Evolutionary conservation across 2,888 invertebrate genomes (phyloP).

Genomic region (Acleris cristana): DNA sequence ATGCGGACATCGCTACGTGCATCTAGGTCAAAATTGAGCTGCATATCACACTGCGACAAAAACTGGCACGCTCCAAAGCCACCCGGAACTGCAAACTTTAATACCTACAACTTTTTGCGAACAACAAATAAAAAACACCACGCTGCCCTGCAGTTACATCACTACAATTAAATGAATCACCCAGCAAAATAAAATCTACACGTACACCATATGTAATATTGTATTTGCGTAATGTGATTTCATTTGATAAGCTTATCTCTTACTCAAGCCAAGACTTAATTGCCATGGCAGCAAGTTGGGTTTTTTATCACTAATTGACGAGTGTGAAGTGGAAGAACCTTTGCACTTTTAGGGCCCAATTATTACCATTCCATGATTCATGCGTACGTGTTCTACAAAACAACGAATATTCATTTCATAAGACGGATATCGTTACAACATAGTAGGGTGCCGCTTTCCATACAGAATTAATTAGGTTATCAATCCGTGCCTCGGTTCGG

Average conservation of each 20-base stretch:
- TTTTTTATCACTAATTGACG: conserved; percentile 40
- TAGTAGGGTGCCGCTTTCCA: conserved; percentile 21
- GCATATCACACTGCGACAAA: conserved; percentile 5
- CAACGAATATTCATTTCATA: conserved; percentile 41
- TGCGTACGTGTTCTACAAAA: conserved; percentile 30
- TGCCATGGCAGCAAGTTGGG: conserved; percentile 7
- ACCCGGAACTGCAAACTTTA: conserved; percentile 23
- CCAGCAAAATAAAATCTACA: conserved; percentile 34
- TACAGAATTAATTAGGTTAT: conserved; percentile 34
- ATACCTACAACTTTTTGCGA: conserved; percentile 21
- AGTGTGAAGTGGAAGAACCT: conserved; percentile 57
- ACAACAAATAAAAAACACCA: conserved; percentile 17
- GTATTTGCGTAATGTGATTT: conserved; percentile 31
- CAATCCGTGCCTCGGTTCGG: conserved; percentile 23
- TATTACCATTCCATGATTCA: conserved; percentile 48
- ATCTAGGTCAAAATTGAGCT: neutral
- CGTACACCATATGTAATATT: conserved; percentile 45
- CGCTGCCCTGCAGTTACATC: conserved; percentile 26
- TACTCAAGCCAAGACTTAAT: conserved; percentile 38
- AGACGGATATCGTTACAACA: conserved; percentile 24
- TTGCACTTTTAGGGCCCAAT: conserved; percentile 58
- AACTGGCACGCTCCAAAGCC: conserved; percentile 5
- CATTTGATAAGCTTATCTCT: conserved; percentile 44
- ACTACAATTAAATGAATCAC: conserved; percentile 50
- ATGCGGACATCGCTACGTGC: no score